Evolutionary conservation across 2,113 vertebrate species (phyloP), one percentile per base, ranked within the genome.

Genomic region (Microcebus tavaratra): DNA sequence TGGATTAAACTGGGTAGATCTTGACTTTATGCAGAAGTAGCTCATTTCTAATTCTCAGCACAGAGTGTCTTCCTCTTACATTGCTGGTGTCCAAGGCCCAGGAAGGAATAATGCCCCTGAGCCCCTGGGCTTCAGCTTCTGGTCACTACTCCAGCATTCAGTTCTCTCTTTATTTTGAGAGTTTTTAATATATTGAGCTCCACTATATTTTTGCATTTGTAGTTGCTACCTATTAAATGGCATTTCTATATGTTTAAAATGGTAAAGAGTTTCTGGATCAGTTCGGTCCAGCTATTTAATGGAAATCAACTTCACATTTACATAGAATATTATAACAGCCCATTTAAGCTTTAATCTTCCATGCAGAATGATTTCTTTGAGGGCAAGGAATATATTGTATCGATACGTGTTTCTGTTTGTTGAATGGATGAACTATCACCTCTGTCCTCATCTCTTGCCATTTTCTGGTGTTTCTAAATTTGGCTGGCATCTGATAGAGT

Each of bases 351-450:
- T 88, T 45, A 23, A 12, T 72, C 63, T 95, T 82, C 76, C 29
- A 57, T 29, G 13, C 17, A 90, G 65, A 85, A 65, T 48, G 65
- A 72, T 89, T 95, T 96, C 61, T 81, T 95, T 81, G 45, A 91
- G 29, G 82, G 68, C 39, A 75, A 96, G 68, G 59, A 65, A 31
- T 76, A 34, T 50, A n/a, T 83, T 61, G 70, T 83, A 86, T 83
- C 91, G 87, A 89, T 92, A 55, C 42, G 15, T 34, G 25, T 84
- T 98, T 95, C 97, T 79, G 50, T 97, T 92, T 94, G 67, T 85
- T 73, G 31, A 92, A 88, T 95, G 86, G 55, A 96, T 94, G 93
- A 96, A 94, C 70, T 87, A 86, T 84, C 80, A 96, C 83, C 92
- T 83, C 42, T 20, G 13, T 88, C 80, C 94, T 97, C 70, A 59